Evolutionary conservation across 2,797 vertebrate genomes (phyloP), one percentile per base, ranked within the genome.

Genomic region (Micrastur ruficollis): DNA sequence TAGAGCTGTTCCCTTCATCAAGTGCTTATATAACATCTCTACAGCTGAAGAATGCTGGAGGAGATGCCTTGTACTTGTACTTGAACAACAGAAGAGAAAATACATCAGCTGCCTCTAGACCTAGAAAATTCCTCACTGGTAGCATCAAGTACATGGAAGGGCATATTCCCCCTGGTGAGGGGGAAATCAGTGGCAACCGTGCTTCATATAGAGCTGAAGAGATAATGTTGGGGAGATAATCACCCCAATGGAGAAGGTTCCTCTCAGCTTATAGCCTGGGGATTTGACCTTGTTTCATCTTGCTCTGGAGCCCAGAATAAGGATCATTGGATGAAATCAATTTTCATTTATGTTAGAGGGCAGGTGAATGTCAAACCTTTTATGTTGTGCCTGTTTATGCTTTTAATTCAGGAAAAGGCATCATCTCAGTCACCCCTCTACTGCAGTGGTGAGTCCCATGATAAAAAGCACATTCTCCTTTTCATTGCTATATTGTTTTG

Each of bases 31-130:
- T 96, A 91, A 95, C 53, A 44, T 71, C 74, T 89, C 40, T 80
- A 40, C 47, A 68, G 46, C 63, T 93, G 89, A 94, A 94, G 93
- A 92, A 47, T 53, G 46, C 88, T 89, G 81, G 89, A 92, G 78
- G 89, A 94, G 56, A 89, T 87, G 44, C 44, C 67, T 85, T 72
- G 67, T 73, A 42, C 93, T 92, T 92, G 38, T 67, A 68, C 34
- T 62, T 87, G 76, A 90, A 56, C 27, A 70, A 70, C 20, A 17
- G n/a, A 81, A 81, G 10, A 75, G 46, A 74, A 89, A 95, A 89
- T 62, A 50, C 26, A 81, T 79, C 61, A 71, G 52, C 71, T 84
- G 22, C 38, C 36, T 86, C 50, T 70, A 59, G 76, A 84, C 17
- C 26, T 86, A 53, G 68, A 68, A 89, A 82, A 80, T 86, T 95